These are phyloP conservation scores for Yponomeuta malinellus DNA, from an alignment of 2,888 invertebrate genomes.

Conservation along the genomic window DNA sequence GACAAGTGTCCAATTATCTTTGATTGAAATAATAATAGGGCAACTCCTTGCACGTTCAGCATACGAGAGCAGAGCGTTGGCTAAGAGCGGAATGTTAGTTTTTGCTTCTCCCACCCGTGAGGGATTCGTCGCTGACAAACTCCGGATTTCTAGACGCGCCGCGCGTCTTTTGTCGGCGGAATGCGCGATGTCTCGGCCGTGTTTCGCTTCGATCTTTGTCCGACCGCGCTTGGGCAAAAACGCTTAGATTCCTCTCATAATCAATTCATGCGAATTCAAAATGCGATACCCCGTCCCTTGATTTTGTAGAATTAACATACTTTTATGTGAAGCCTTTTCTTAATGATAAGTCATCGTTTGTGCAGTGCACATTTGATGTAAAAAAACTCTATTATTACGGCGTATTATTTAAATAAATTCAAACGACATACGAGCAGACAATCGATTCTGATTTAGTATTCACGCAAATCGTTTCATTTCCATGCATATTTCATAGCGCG, in stretches of 20 bases:
- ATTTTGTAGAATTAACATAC: constrained; percentile 11
- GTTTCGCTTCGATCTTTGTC: constrained; percentile 61
- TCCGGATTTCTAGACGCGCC: constrained; percentile 48
- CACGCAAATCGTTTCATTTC: constrained; percentile 35
- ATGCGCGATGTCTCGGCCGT: constrained; percentile 45
- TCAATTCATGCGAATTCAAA: constrained; percentile 10
- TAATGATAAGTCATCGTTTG: neutral
- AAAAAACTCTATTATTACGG: neutral
- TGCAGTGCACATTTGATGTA: neutral
- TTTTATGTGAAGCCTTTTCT: neutral
- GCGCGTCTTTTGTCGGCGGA: constrained; percentile 46
- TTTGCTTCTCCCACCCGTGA: constrained; percentile 63
- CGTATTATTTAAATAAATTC: constrained; percentile 10
- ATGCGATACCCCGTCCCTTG: neutral
- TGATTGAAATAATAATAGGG: constrained; percentile 69
- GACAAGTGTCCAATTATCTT: constrained; percentile 67
- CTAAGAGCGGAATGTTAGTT: constrained; percentile 31
- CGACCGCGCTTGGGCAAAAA: constrained; percentile 27
- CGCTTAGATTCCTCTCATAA: constrained; percentile 16
- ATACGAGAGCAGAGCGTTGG: constrained; percentile 47
- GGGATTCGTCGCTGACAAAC: constrained; percentile 37
- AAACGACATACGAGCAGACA: constrained; percentile 23
- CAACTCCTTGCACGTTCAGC: constrained; percentile 42
- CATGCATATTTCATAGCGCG: constrained; percentile 41
- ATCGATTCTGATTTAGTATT: constrained; percentile 31